Base-by-base conservation (phyloP, 1,140 invertebrate genomes). In the Aethina tumida region DNA sequence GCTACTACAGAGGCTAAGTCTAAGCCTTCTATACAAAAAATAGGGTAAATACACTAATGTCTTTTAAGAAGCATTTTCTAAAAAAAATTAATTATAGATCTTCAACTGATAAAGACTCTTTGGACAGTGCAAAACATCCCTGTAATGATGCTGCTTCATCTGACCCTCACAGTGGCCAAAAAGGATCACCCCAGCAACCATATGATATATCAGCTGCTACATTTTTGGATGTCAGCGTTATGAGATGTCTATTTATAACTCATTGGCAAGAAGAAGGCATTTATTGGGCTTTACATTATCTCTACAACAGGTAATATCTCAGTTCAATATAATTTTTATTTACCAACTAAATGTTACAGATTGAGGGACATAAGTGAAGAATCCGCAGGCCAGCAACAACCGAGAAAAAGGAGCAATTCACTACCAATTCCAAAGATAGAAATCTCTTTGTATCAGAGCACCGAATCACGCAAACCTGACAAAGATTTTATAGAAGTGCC, bases 181-280 rank as follows among this genome's bases (percentile, higher is more conserved):
- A n/a, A n/a, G n/a, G n/a, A 38, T 10, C 2, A 27, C 32, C 4
- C 15, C 20, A 8, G 19, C 27, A 15, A 53, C 41, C n/a, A n/a
- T 14, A 31, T 14, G 80, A 92, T 64, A 71, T 86, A 2, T 73
- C 77, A n/a, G 77, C 87, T 14, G 92, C 96, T 1, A 96, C 91
- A 20, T 96, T 94, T 58, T 60, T 99, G 15, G 97, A 99, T 64
- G 87, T 99, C 7, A 89, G 92, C 8, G 91, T 97, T 4, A 59
- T 99, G 14, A 73, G 94, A 33, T 98, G 94, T 64, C 71, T 99
- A n/a, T 96, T 98, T 62, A 85, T 95, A 40, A 76, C 86, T 0
- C 90, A 96, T 56, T 99, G 97, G 97, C 80, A 88, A 53, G 94
- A 97, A 62, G 94, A 98, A 64, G 96, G 96, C 1, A 81, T 97